Evolutionary conservation across 1,140 invertebrate species (phyloP), one percentile per base, ranked within the genome.

Genomic region (Sinonovacula constricta): DNA sequence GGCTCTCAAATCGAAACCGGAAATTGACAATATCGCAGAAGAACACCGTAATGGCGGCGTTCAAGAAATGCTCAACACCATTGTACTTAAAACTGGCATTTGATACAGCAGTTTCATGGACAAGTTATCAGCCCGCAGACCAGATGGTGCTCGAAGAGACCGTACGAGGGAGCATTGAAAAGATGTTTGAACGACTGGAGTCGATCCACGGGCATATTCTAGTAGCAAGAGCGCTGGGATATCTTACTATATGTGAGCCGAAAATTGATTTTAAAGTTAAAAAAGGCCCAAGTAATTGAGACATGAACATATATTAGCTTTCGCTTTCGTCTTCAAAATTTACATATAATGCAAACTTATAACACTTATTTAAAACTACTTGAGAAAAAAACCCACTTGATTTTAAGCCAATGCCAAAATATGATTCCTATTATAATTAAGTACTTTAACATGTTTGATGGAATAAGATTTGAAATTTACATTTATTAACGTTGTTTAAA

Each of bases 61-160:
- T 88, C 49, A 53, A 79, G 0, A 77, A 84, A n/a, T 87, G 87
- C 63, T 87, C 84, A 0, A 53, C 89, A 26, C 87, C 89, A 10
- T 51, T 90, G 34, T 90, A 85, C 51, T 70, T 89, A n/a, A 87
- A 85, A 66, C 81, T 90, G 18, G 78, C 86, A 3, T 88, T 89
- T 76, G 84, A 88, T 54, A 84, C 86, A 53, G 86, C 88, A 0
- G 79, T 80, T 7, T 69, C 74, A 10, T 90, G 89, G 89, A 80
- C 80, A 14, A 88, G 87, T 15, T 89, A 82, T 74, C 72, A 79
- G 0, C 24, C 77, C 0, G 45, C 65, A 3, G 69, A 69, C 26
- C 36, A 67, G 10, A 81, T 81, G 7, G 69, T 66, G 10, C 59
- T 90, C 3, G 70, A 88, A 56, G 31, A 66, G 5, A 86, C 87